Evolutionary conservation across 1,140 invertebrate species (phyloP).

Genomic region (Danaus melanippus): DNA sequence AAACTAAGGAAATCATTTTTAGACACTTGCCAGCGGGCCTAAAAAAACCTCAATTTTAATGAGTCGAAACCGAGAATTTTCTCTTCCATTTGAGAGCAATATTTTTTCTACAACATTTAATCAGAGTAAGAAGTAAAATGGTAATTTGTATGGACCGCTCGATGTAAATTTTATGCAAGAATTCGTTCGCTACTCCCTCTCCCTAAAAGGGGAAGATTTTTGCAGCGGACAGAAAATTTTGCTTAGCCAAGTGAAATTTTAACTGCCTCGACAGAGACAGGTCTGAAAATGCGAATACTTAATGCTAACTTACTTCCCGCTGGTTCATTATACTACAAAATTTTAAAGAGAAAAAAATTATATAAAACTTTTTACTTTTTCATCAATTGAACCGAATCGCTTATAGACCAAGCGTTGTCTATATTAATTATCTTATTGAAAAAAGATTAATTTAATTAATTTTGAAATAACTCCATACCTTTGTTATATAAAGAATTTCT

Average conservation of each 20-base stretch:
- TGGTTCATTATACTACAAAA: conserved; percentile 68
- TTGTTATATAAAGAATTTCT: conserved; percentile 1
- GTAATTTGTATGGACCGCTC: conserved; percentile 71
- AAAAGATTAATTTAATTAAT: too few relatives aligned
- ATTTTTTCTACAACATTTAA: conserved; percentile 72
- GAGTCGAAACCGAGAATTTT: conserved; percentile 68
- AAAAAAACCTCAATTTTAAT: conserved; percentile 68
- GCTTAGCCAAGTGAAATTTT: conserved; percentile 72
- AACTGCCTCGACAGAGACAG: conserved; percentile 68
- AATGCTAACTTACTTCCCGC: conserved; percentile 69
- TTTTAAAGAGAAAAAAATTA: conserved; percentile 50
- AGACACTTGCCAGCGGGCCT: conserved; percentile 19
- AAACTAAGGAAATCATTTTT: conserved; percentile 44
- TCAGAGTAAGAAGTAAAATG: conserved; percentile 70
- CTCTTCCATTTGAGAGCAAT: conserved; percentile 68
- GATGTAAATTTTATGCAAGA: conserved; percentile 72
- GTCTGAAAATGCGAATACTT: conserved; percentile 65
- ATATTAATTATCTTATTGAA: too few relatives aligned
- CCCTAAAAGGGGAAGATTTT: conserved; percentile 67
- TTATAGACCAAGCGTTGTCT: too few relatives aligned
- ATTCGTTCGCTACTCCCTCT: conserved; percentile 56
- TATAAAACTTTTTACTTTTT: conserved; percentile 3
- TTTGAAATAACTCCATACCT: too few relatives aligned
- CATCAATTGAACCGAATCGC: background rate
- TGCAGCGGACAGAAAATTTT: conserved; percentile 70